Evolutionary conservation across 1,140 invertebrate genomes (phyloP), one percentile per base, ranked within the genome.

Genomic region (Tetramorium simillimum): DNA sequence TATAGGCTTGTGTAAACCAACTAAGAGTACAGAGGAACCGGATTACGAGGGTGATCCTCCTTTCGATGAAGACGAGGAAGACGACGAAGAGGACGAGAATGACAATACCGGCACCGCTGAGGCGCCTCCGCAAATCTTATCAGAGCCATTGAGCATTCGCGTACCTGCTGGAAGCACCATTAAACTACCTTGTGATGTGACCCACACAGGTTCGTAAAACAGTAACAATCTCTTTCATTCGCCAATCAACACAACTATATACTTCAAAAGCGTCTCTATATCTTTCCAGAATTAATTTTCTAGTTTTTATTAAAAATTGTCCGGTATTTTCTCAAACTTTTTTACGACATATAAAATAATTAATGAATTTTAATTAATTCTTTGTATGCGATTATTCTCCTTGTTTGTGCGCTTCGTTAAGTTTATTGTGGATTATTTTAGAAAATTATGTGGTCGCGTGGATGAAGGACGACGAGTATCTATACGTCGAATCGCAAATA

Each of bases 1-100:
- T 93, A 33, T 86, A 94, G 93, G 65, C 65, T 75, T 86, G n/a
- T 91, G 90, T 21, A 91, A 91, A 70, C 88, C 93, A 2, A 56
- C 77, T 9, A 88, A 90, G 21, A 88, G 10, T 65, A 56, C 40
- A 0, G 92, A 90, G 0, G 86, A 85, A 5, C 5, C 24, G 14
- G 65, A 90, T 16, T 88, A 91, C 43, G 63, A 73, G 40, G 92
- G 88, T 9, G 91, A 92, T n/a, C 56, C 63, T 12, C 76, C 85
- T n/a, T 16, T 77, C 1, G 88, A 91, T 0, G 86, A 91, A 3
- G 73, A 89, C 1, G 88, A 91, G 2, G 90, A 92, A 5, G 87
- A 89, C 14, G 69, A 86, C 3, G 85, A 91, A 0, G 70, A 51
- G 0, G 89, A 88, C 3, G 86, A 91, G 2, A 33, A 33, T 12